Conservation (phyloP, 2,797 vertebrate genomes). For the Rachycentron canadum region DNA sequence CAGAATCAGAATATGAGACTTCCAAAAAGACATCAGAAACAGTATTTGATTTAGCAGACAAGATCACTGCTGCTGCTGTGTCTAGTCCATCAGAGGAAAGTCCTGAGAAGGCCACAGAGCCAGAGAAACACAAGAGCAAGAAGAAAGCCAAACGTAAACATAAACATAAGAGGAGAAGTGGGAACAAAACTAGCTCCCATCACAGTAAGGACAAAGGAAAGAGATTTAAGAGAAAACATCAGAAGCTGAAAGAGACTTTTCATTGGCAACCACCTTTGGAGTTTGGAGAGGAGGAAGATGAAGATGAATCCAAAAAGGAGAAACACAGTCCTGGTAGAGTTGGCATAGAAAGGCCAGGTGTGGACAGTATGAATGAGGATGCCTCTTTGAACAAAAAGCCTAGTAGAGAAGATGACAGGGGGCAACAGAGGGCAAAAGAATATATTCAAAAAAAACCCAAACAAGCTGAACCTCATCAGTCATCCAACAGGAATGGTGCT, state of each 20-base stretch:
- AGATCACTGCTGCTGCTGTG: constrained; percentile 14
- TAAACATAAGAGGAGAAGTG: constrained; percentile 86
- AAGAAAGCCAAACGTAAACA: constrained; percentile 89
- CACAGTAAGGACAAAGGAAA: constrained; percentile 89
- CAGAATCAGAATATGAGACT: constrained; percentile 89
- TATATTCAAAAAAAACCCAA: constrained; percentile 62
- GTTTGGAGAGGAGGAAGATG: constrained; percentile 95
- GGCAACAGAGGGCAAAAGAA: constrained; percentile 50
- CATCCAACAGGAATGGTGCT: constrained; percentile 58
- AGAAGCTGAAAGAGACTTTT: constrained; percentile 92
- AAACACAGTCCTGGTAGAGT: constrained; percentile 67
- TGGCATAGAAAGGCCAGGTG: constrained; percentile 44
- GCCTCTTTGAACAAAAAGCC: constrained; percentile 64
- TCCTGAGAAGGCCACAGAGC: constrained; percentile 66
- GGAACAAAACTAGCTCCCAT: constrained; percentile 79
- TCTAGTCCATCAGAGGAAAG: constrained; percentile 70
- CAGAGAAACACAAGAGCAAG: constrained; percentile 80
- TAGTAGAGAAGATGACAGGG: constrained; percentile 54
- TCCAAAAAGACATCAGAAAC: constrained; percentile 67
- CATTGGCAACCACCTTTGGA: constrained; percentile 98
- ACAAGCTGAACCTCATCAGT: constrained; percentile 59
- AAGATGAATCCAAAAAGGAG: constrained; percentile 82
- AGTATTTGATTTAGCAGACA: not conserved
- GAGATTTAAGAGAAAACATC: constrained; percentile 92
- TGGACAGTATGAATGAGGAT: constrained; percentile 62